phyloP scores from a whole-genome alignment of 2,797 vertebrate genomes.

The Anabas testudineus region DNA sequence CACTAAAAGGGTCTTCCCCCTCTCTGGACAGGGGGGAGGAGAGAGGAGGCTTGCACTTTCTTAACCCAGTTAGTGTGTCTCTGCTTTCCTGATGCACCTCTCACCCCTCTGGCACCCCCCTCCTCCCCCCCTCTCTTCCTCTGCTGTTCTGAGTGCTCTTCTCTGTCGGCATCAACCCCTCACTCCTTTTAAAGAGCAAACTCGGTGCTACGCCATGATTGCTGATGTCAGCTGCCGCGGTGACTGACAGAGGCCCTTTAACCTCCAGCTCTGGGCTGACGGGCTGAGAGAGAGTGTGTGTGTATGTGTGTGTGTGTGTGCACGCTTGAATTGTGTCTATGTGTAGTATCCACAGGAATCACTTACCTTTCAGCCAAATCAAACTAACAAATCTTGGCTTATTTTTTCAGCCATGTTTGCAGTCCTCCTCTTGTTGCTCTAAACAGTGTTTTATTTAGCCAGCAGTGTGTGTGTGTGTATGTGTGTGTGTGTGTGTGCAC shows the following conservation, averaged over 20 bases:
- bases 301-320: slow-evolving; percentile 24
- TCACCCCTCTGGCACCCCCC: slow-evolving; percentile 46
- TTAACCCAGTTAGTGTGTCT: slow-evolving; percentile 82
- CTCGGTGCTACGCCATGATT: slow-evolving; percentile 63
- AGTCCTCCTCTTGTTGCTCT: slow-evolving; percentile 67
- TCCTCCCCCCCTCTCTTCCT: slow-evolving; percentile 31
- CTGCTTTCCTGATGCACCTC: slow-evolving; percentile 73
- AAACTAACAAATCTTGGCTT: slow-evolving; percentile 56
- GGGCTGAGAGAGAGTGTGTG: slow-evolving; percentile 35
- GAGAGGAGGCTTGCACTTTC: slow-evolving; percentile 64
- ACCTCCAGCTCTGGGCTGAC: slow-evolving; percentile 63
- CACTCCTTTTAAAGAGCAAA: slow-evolving; percentile 73
- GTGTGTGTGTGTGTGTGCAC: slow-evolving; percentile 26
- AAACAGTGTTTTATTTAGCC: slow-evolving; percentile 73
- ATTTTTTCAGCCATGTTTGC: slow-evolving; percentile 47
- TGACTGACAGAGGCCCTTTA: slow-evolving; percentile 85
- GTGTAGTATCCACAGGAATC: slow-evolving; percentile 21
- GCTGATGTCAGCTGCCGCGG: slow-evolving; percentile 84
- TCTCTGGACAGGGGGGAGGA: slow-evolving; percentile 7
- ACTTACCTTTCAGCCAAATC: slow-evolving; percentile 42
- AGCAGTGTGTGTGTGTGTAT: slow-evolving; percentile 26
- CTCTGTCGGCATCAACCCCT: slow-evolving; percentile 76
- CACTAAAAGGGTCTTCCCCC: slow-evolving; percentile 75
- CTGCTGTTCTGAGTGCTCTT: slow-evolving; percentile 75
- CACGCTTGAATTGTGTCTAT: slow-evolving; percentile 3